phyloP scores from a whole-genome alignment of 2,888 invertebrate genomes.

The Campoplex nolae region DNA sequence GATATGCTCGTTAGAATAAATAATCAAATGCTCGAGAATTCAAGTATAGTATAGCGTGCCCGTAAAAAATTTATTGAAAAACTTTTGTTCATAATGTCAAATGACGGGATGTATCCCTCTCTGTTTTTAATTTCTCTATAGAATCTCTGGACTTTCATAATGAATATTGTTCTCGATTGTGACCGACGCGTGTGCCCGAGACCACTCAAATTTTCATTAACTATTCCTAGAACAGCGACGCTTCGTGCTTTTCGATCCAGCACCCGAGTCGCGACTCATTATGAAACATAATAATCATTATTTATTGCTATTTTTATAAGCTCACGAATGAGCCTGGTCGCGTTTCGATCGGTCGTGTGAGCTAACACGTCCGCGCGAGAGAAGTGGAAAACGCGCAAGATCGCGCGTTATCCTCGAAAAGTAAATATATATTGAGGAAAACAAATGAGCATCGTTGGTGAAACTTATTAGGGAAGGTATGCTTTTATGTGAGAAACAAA shows the following conservation, averaged over 20 bases:
- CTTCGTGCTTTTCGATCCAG: too few species aligned
- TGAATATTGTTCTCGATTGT: conserved; percentile 1
- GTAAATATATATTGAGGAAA: too few species aligned
- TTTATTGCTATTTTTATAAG: neutral
- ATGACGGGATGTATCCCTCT: neutral
- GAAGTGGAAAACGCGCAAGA: too few species aligned
- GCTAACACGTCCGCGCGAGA: too few species aligned
- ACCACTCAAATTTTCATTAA: neutral
- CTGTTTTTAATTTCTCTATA: neutral
- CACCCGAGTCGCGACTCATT: too few species aligned
- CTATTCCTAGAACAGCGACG: neutral
- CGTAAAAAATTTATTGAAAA: neutral
- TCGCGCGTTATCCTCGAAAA: too few species aligned
- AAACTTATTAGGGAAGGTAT: too few species aligned
- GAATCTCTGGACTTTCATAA: neutral
- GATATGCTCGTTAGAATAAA: neutral
- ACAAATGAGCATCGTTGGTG: too few species aligned
- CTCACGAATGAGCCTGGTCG: too few species aligned
- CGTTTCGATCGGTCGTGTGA: too few species aligned
- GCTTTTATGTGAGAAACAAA: too few species aligned
- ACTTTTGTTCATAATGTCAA: neutral
- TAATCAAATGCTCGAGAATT: neutral
- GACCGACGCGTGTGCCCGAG: neutral
- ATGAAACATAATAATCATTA: too few species aligned
- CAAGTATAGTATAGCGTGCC: neutral